Percentiles rank a stretch among this genome's conserved stretches.
Evolutionary conservation across 2,888 invertebrate species (phyloP).

Genomic region (Troides helena): DNA sequence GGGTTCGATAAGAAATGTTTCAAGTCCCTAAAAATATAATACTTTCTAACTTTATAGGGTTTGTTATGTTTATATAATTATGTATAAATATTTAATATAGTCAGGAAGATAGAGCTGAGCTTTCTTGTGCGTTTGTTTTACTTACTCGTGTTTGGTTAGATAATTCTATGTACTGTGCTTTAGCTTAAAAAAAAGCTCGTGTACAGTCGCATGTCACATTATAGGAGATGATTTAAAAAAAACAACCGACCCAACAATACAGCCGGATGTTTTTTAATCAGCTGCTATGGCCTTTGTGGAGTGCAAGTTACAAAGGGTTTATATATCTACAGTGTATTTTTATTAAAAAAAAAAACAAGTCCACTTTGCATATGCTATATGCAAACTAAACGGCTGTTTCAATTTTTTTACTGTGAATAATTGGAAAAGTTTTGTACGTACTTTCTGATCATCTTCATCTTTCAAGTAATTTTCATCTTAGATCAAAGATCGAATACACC

Average conservation of each 20-base stretch:
- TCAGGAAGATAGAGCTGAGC: background rate
- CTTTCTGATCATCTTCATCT: no score
- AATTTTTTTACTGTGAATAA: no score
- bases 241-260: background rate
- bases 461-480: no score
- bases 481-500: no score
- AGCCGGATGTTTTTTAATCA: conserved; percentile 20
- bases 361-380: background rate
- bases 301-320: conserved; percentile 16
- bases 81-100: background rate
- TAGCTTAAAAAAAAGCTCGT: background rate
- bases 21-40: background rate
- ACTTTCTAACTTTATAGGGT: background rate
- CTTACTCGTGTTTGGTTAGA: background rate
- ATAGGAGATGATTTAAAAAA: conserved; percentile 5
- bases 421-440: no score
- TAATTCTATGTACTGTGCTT: no score
- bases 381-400: background rate
- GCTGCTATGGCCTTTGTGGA: conserved; percentile 16
- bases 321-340: conserved; percentile 4
- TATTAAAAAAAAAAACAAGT: conserved; percentile 6
- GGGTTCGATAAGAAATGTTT: background rate
- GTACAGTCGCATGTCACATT: background rate
- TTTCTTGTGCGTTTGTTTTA: background rate
- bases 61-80: background rate